Evolutionary conservation across 2,888 invertebrate genomes (phyloP).

Genomic region (Plagodis pulveraria): DNA sequence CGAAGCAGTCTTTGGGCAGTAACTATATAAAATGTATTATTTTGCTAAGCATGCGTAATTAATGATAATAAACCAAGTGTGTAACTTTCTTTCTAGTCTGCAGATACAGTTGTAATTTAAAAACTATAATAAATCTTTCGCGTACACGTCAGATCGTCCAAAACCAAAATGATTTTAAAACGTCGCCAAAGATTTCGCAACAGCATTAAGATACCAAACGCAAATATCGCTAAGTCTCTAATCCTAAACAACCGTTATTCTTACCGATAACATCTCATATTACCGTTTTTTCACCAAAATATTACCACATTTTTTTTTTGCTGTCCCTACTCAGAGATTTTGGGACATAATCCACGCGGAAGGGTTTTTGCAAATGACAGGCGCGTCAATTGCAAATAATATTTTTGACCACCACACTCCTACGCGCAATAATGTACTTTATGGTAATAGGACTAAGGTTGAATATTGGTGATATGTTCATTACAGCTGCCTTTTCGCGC

Average conservation of each 20-base stretch:
- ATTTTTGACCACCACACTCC: slow-evolving; percentile 39
- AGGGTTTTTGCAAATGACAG: slow-evolving; percentile 73
- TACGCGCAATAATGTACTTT: slow-evolving; percentile 8
- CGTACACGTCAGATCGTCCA: no score
- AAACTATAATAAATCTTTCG: no score
- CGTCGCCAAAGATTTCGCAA: slow-evolving; percentile 8
- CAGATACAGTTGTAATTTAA: no score
- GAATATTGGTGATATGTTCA: not conserved
- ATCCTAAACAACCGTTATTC: slow-evolving; percentile 44
- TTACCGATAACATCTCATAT: slow-evolving; percentile 36
- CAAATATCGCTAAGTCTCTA: slow-evolving; percentile 22
- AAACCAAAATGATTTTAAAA: no score
- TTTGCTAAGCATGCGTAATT: no score
- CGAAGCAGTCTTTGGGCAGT: no score
- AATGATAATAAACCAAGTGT: no score
- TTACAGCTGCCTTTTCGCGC: slow-evolving; percentile 44
- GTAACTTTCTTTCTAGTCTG: no score
- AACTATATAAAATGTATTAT: no score
- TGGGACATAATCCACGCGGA: slow-evolving; percentile 68
- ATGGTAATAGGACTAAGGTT: slow-evolving; percentile 6
- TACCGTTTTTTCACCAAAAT: slow-evolving; percentile 32
- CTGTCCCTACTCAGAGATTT: slow-evolving; percentile 49
- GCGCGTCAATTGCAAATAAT: slow-evolving; percentile 59
- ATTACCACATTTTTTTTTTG: slow-evolving; percentile 47
- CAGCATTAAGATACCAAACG: slow-evolving; percentile 14